These are phyloP conservation scores for Saturnia japonica DNA, from an alignment of 2,888 invertebrate genomes.

Conservation along the genomic window DNA sequence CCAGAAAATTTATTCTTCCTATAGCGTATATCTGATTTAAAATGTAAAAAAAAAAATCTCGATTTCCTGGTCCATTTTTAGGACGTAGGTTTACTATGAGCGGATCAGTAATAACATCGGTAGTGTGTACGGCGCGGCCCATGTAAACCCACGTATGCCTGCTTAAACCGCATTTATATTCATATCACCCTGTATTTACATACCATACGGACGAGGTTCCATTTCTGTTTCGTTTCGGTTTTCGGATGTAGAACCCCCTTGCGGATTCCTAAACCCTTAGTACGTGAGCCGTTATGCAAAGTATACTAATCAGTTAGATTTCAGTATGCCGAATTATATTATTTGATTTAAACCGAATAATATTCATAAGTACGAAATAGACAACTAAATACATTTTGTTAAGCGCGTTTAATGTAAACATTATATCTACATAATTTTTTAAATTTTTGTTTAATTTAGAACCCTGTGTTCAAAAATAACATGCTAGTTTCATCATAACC, in stretches of 20 bases:
- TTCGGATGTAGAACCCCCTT: constrained; percentile 34
- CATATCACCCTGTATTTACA: constrained; percentile 79
- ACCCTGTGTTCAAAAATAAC: no score
- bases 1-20: neutral
- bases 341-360: neutral
- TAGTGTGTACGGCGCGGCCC: constrained; percentile 17
- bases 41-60: neutral
- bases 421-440: no score
- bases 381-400: neutral
- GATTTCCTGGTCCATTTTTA: neutral
- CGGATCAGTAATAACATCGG: constrained; percentile 13
- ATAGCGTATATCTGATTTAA: neutral
- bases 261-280: constrained; percentile 30
- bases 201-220: constrained; percentile 65
- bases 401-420: neutral
- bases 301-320: constrained; percentile 32
- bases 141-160: constrained; percentile 35
- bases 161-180: constrained; percentile 79
- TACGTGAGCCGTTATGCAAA: constrained; percentile 31
- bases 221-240: constrained; percentile 48
- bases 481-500: no score
- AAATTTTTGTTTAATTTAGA: no score
- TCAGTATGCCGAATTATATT: constrained; percentile 18
- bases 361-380: neutral
- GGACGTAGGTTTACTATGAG: neutral